A percentile compares a stretch with the other conserved stretches of the same genome.
These are phyloP conservation scores for Hemibagrus wyckioides DNA, from an alignment of 2,113 vertebrate genomes.

Conservation along the genomic window DNA sequence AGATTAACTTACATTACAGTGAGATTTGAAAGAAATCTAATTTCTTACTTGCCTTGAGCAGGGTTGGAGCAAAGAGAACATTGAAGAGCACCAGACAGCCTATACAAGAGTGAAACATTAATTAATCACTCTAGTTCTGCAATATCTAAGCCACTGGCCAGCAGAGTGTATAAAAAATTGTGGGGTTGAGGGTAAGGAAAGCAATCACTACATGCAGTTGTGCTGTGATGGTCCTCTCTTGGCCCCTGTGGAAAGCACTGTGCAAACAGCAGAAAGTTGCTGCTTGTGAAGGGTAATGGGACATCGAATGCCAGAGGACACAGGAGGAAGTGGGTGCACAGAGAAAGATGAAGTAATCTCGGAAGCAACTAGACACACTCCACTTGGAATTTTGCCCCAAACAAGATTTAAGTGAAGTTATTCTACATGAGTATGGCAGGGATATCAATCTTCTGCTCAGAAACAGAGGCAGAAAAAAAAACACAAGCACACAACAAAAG, in stretches of 20 bases:
- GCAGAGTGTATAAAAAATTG: constrained; percentile 49
- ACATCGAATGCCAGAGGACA: constrained; percentile 80
- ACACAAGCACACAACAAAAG: constrained; percentile 50
- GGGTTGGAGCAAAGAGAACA: constrained; percentile 12
- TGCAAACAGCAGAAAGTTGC: constrained; percentile 80
- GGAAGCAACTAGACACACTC: constrained; percentile 81
- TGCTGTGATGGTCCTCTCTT: constrained; percentile 65
- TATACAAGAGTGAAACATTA: constrained; percentile 36
- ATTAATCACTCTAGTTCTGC: constrained; percentile 52
- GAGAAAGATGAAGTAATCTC: constrained; percentile 83
- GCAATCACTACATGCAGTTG: constrained; percentile 64
- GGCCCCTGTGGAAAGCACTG: constrained; percentile 75
- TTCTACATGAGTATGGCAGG: constrained; percentile 78
- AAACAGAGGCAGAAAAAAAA: constrained; percentile 70
- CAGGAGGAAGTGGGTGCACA: constrained; percentile 66
- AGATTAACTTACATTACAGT: constrained; percentile 27
- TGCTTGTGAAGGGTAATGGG: constrained; percentile 81
- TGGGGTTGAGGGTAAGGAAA: constrained; percentile 61
- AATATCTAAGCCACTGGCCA: constrained; percentile 48
- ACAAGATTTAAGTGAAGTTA: constrained; percentile 83
- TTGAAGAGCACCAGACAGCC: constrained; percentile 21
- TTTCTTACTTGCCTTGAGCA: constrained; percentile 41
- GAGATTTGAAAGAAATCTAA: constrained; percentile 29
- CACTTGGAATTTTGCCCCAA: constrained; percentile 78
- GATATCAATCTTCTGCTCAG: constrained; percentile 77